These are phyloP conservation scores for Trachythela sp. DNA, from an alignment of 64 coral and sea anemone genomes.

Conservation along the genomic window DNA sequence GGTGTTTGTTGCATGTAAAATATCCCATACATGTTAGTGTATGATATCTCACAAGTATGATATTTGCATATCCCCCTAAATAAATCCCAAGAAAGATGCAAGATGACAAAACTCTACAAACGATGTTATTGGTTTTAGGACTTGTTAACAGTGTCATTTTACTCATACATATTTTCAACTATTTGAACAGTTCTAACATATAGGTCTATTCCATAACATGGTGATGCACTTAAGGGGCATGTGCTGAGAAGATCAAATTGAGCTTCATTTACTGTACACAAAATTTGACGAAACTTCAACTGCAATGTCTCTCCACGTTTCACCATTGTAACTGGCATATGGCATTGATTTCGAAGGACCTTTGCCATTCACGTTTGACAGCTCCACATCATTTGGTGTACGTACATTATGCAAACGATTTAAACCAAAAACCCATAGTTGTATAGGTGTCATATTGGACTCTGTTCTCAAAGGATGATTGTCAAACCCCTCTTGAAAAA, in stretches of 20 bases:
- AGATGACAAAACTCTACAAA: no score
- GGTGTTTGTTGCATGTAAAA: no score
- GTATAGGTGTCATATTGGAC: constrained; percentile 17
- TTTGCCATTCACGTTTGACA: background rate
- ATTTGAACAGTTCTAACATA: background rate
- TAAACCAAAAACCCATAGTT: background rate
- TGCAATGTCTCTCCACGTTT: constrained; percentile 19
- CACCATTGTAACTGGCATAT: constrained; percentile 1
- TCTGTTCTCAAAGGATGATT: constrained; percentile 39
- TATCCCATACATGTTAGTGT: no score
- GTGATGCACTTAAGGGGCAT: background rate
- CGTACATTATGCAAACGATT: background rate
- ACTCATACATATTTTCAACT: background rate
- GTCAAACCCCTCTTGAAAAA: constrained; percentile 25
- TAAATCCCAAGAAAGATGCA: no score
- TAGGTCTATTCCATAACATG: constrained; percentile 1
- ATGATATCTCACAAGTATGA: no score
- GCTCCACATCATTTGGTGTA: background rate
- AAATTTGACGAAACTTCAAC: constrained; percentile 22
- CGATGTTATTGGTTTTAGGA: no score
- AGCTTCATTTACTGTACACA: background rate
- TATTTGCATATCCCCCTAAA: no score
- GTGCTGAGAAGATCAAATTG: background rate
- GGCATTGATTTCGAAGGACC: constrained; percentile 42
- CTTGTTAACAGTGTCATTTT: no score